phyloP scores from a whole-genome alignment of 2,113 vertebrate species.

The Halichoeres trimaculatus region DNA sequence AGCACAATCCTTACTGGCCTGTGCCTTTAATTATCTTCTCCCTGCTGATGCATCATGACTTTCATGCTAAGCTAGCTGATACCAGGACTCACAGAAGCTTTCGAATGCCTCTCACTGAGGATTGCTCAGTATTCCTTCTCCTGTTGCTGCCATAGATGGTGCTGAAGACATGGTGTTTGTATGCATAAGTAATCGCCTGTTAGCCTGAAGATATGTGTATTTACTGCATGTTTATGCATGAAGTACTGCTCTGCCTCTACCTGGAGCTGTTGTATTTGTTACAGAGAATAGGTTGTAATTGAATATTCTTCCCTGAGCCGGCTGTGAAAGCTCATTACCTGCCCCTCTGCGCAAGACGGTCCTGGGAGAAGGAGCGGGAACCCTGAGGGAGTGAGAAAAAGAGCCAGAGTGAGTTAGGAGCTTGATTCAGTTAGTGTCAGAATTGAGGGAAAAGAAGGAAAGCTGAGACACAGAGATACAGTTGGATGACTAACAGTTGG shows the following conservation, averaged over 20 bases:
- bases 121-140: neutral
- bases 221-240: conserved; percentile 19
- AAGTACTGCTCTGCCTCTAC: conserved; percentile 22
- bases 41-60: neutral
- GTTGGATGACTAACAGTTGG: neutral
- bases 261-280: conserved; percentile 42
- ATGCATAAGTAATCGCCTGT: conserved; percentile 21
- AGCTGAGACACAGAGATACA: neutral
- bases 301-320: conserved; percentile 50
- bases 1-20: neutral
- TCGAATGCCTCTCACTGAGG: neutral
- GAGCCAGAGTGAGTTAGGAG: conserved; percentile 2
- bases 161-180: conserved; percentile 3
- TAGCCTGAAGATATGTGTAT: conserved; percentile 29
- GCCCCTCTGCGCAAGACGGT: conserved; percentile 1
- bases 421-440: conserved; percentile 22
- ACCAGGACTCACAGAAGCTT: conserved; percentile 6
- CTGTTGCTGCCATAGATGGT: neutral
- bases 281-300: conserved; percentile 47
- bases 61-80: conserved; percentile 1
- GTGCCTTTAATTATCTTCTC: neutral
- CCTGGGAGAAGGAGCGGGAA: conserved; percentile 33
- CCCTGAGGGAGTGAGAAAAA: conserved; percentile 13
- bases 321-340: conserved; percentile 58
- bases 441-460: neutral